Evolutionary conservation across 2,113 vertebrate species (phyloP), one percentile per base, ranked within the genome.

Genomic region (Colossoma macropomum): DNA sequence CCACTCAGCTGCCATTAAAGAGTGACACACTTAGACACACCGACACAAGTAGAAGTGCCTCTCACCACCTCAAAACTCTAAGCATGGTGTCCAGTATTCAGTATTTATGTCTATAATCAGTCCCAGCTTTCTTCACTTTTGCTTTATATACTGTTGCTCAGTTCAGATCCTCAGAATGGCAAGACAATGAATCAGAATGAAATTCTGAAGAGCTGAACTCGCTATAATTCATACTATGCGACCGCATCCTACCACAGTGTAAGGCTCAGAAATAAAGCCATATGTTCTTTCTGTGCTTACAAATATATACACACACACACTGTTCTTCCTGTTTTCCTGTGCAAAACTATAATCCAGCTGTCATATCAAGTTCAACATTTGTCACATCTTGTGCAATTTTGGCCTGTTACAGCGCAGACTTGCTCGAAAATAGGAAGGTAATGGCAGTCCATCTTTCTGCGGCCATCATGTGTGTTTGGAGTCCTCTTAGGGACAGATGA

Each of bases 1-100:
- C 94, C 93, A 94, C 93, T 93, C 93, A 86, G 82, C 76, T 34
- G 84, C 85, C 89, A 84, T 86, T 89, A 87, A 87, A 74, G 86
- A 90, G 86, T 91, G 86, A 89, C 93, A 91, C 90, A 86, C 84
- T 84, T 86, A 83, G 75, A 81, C 79, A 80, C 77, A 74, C 66
- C 79, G 41, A 80, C 80, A 80, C 80, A 80, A 69, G 75, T 71
- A 81, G 71, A 74, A 74, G 10, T 63, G 56, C 77, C 25, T 77
- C 83, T 41, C 83, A 82, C 79, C 79, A 82, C 75, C 82, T 77
- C 48, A 50, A 66, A 77, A 82, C 85, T 84, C 32, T 65, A 83
- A 25, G 34, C 34, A 77, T 76, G 48, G 52, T 68, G 19, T 85
- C 66, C 77, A 83, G 38, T 77, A 83, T 80, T 76, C 77, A 79